These are phyloP conservation scores for Caenorhabditis sulstoni DNA, from an alignment of 2,888 invertebrate genomes.

Conservation along the genomic window DNA sequence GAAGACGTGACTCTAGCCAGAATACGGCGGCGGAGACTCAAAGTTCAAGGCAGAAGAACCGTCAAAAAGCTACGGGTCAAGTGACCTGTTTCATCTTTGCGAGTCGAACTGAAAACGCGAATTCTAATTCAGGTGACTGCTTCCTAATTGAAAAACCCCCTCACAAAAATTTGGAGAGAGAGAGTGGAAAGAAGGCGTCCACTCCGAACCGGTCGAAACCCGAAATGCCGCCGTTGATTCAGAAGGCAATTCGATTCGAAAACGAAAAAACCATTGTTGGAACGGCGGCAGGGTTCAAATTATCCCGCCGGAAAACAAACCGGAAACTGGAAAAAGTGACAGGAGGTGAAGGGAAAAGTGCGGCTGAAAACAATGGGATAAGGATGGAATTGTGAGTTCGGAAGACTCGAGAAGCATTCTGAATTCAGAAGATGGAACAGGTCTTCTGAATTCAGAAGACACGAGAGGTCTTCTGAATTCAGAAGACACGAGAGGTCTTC, in stretches of 20 bases:
- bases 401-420: too few species aligned
- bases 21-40: constrained; percentile 30
- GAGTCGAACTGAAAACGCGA: too few species aligned
- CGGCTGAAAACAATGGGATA: constrained; percentile 3
- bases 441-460: too few species aligned
- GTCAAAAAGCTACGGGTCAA: neutral
- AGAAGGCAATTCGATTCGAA: neutral
- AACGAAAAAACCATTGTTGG: neutral
- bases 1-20: neutral
- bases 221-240: constrained; percentile 1
- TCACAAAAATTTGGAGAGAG: too few species aligned
- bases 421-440: too few species aligned
- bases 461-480: too few species aligned
- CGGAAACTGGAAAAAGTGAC: constrained; percentile 2
- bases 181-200: constrained; percentile 1
- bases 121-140: too few species aligned
- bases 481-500: too few species aligned
- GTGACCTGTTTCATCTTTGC: constrained; percentile 16
- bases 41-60: constrained; percentile 31
- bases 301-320: constrained; percentile 17
- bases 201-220: constrained; percentile 13
- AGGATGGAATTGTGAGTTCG: neutral
- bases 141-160: too few species aligned
- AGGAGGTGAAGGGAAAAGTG: neutral
- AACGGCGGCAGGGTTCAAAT: constrained; percentile 4